Base-by-base conservation (phyloP, 2,797 vertebrate genomes). In the Tenualosa thibaudeaui region DNA sequence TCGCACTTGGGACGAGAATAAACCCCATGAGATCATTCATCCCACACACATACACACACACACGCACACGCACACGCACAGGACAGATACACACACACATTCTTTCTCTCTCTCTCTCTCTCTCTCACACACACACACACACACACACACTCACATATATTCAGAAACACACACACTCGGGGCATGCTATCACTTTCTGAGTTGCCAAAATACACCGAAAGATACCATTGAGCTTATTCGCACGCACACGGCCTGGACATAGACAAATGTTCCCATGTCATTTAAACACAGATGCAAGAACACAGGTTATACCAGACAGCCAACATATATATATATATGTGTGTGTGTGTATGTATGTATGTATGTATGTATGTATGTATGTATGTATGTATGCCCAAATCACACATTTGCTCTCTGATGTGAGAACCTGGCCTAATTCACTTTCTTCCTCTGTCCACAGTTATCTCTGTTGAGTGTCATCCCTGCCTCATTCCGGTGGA, bases 231-330 rank as follows among this genome's bases (percentile, higher is more conserved):
- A 51, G 50, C 9, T 12, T 8, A 51, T 51, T 51, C 50, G 50
- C 50, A 51, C 50, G 9, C 50, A 51, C 50, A 51, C 50, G 12
- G 2, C 7, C 50, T 51, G 50, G 10, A 51, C 7, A 51, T 89
- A 90, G 87, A 92, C 90, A 91, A 92, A 81, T 15, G 82, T 62
- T 60, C 71, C 65, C 68, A 6, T 86, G 82, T 83, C 84, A 26
- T 40, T 87, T 85, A 86, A 68, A 31, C 2, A 86, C 19, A 24
- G 71, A 81, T 53, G 31, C 46, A 75, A 8, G 19, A 49, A 17
- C 4, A 81, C 81, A 62, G 56, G 22, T 3, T 22, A 22, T 19
- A n/a, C 3, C 5, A 58, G 6, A 58, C 17, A 58, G 56, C 19
- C n/a, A n/a, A n/a, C n/a, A n/a, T n/a, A n/a, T n/a, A n/a, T n/a